Conservation (phyloP, 2,888 invertebrate genomes). For the Nemapogon koenigi region DNA sequence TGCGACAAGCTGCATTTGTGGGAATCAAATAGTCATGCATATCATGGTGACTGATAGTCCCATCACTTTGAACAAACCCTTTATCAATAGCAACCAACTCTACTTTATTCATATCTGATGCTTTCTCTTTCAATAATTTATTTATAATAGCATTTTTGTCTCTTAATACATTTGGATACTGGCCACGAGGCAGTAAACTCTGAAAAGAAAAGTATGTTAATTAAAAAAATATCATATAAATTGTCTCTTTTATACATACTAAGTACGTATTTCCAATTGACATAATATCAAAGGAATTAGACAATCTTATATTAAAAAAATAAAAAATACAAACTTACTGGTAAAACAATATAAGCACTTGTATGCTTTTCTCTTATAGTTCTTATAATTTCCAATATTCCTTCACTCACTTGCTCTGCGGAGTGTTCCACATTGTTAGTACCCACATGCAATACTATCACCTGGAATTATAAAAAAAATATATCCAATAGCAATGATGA, state of each 20-base stretch:
- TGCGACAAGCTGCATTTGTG: constrained; percentile 85
- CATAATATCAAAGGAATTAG: neutral
- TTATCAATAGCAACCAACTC: constrained; percentile 83
- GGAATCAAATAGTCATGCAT: constrained; percentile 92
- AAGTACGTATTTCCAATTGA: too few relatives aligned
- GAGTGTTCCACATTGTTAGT: constrained; percentile 86
- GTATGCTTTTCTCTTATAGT: constrained; percentile 79
- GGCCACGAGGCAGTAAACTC: constrained; percentile 89
- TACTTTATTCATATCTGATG: constrained; percentile 69
- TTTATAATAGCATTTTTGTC: constrained; percentile 81
- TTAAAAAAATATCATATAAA: too few relatives aligned
- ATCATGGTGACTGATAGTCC: constrained; percentile 85
- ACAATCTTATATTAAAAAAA: constrained; percentile 10
- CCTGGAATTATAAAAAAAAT: constrained; percentile 55
- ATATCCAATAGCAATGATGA: neutral
- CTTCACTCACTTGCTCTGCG: constrained; percentile 82
- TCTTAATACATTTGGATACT: constrained; percentile 81
- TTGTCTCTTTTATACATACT: constrained; percentile 7
- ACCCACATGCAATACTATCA: constrained; percentile 85
- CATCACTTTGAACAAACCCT: constrained; percentile 78
- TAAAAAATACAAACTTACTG: too few relatives aligned
- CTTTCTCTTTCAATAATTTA: constrained; percentile 70
- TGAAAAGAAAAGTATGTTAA: constrained; percentile 61
- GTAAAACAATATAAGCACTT: constrained; percentile 80
- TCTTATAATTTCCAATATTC: constrained; percentile 78